Conservation (phyloP, 1,140 invertebrate genomes). For the Bradynema listronoti region DNA sequence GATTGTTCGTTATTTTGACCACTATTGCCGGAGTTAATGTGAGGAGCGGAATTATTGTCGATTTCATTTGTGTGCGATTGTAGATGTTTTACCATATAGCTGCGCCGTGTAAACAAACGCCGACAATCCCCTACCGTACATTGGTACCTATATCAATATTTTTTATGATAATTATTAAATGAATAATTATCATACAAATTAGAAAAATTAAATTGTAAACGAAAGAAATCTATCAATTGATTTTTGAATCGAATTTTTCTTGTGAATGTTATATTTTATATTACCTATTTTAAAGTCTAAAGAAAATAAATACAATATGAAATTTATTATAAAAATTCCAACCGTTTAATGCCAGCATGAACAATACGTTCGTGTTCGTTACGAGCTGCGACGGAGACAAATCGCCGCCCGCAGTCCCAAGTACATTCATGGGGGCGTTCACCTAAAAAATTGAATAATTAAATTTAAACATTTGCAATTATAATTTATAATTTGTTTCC, state of each 20-base stretch:
- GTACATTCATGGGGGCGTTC: conserved; percentile 19
- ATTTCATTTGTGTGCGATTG: no score
- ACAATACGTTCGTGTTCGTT: conserved; percentile 29
- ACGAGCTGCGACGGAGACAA: conserved; percentile 13
- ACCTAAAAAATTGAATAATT: no score
- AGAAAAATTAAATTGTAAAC: not conserved
- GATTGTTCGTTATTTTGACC: no score
- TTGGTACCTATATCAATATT: conserved; percentile 14
- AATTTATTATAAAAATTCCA: not conserved
- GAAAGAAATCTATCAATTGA: no score
- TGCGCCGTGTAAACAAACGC: conserved; percentile 21
- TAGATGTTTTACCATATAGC: conserved; percentile 17
- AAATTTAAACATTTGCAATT: no score
- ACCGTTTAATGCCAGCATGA: conserved; percentile 23
- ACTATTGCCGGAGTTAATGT: no score
- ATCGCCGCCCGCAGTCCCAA: conserved; percentile 20
- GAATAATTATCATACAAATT: not conserved
- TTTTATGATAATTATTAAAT: not conserved
- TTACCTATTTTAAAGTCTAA: not conserved
- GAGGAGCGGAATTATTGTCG: no score
- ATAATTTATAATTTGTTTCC: no score
- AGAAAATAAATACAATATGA: not conserved
- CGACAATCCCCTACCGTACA: conserved; percentile 14
- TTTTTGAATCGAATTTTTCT: not conserved
- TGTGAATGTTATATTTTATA: not conserved